These are phyloP conservation scores for Corydoras maculifer DNA, from an alignment of 2,113 vertebrate species.

Conservation along the genomic window DNA sequence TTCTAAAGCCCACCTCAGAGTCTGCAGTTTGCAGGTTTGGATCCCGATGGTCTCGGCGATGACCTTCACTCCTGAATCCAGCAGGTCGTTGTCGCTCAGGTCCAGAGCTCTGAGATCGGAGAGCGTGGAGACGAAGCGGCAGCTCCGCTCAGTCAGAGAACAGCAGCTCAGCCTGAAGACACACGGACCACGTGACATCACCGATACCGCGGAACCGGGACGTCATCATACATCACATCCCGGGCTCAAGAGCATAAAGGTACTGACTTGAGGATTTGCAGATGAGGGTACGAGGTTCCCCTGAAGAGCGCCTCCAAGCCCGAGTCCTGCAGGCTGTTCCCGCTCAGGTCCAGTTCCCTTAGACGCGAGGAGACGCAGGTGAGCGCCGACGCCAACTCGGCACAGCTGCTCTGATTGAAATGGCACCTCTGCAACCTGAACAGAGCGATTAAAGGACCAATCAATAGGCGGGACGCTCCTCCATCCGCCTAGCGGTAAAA, in stretches of 20 bases:
- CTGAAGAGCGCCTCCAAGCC: neutral
- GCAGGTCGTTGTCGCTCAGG: constrained; percentile 23
- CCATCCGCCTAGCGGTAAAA: neutral
- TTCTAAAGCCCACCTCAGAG: neutral
- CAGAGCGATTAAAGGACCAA: neutral
- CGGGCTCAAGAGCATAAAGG: neutral
- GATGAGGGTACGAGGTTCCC: constrained; percentile 20
- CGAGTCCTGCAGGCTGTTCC: constrained; percentile 42
- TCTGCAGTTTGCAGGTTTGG: neutral
- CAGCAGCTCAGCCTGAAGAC: constrained; percentile 17
- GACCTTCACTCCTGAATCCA: constrained; percentile 17
- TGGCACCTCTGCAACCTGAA: constrained; percentile 52
- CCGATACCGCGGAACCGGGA: neutral
- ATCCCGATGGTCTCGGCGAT: constrained; percentile 14
- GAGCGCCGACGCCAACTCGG: constrained; percentile 29
- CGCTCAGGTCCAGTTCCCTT: constrained; percentile 51
- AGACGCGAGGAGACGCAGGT: constrained; percentile 36
- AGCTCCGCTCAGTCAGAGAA: constrained; percentile 14
- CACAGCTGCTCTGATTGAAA: constrained; percentile 44
- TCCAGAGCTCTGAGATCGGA: constrained; percentile 19
- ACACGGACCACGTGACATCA: neutral
- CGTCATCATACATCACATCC: neutral
- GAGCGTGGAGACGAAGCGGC: constrained; percentile 2
- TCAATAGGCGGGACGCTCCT: neutral
- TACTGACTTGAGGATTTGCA: constrained; percentile 30